Percentiles rank a stretch among this genome's conserved stretches.
Evolutionary conservation across 2,113 vertebrate genomes (phyloP).

Genomic region (Larimichthys polyactis): DNA sequence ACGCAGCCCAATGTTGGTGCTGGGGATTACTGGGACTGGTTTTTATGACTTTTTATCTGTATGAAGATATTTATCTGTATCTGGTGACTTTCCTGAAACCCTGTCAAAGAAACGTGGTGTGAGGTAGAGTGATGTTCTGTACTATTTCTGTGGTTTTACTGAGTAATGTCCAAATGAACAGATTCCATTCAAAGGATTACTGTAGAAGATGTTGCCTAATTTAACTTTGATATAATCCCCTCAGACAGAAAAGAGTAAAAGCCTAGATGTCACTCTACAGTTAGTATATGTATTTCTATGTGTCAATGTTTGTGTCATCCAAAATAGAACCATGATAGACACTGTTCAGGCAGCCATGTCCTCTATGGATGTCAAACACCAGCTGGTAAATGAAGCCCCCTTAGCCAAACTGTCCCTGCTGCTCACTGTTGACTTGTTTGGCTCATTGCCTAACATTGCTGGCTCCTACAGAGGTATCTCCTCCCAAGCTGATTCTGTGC

Average conservation of each 20-base stretch:
- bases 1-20: slow-evolving; percentile 18
- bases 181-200: slow-evolving; percentile 24
- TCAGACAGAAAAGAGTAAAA: slow-evolving; percentile 29
- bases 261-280: slow-evolving; percentile 12
- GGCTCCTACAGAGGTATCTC: slow-evolving; percentile 17
- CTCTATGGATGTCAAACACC: slow-evolving; percentile 27
- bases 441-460: slow-evolving; percentile 42
- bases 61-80: too few species aligned
- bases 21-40: slow-evolving; percentile 38
- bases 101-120: slow-evolving; percentile 25
- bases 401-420: slow-evolving; percentile 17
- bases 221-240: slow-evolving; percentile 53
- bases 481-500: slow-evolving; percentile 18
- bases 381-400: slow-evolving; percentile 18
- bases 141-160: slow-evolving; percentile 9
- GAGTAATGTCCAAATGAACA: slow-evolving; percentile 11
- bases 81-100: slow-evolving; percentile 18
- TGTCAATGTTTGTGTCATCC: slow-evolving; percentile 29
- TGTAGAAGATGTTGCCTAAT: slow-evolving; percentile 13
- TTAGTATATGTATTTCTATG: slow-evolving; percentile 3
- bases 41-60: slow-evolving; percentile 16
- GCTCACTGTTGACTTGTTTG: slow-evolving; percentile 40
- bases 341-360: slow-evolving; percentile 19
- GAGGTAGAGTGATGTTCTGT: slow-evolving; percentile 18
- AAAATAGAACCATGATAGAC: slow-evolving; percentile 25